phyloP scores from a whole-genome alignment of 2,113 vertebrate genomes.

The Brachypteracias leptosomus region DNA sequence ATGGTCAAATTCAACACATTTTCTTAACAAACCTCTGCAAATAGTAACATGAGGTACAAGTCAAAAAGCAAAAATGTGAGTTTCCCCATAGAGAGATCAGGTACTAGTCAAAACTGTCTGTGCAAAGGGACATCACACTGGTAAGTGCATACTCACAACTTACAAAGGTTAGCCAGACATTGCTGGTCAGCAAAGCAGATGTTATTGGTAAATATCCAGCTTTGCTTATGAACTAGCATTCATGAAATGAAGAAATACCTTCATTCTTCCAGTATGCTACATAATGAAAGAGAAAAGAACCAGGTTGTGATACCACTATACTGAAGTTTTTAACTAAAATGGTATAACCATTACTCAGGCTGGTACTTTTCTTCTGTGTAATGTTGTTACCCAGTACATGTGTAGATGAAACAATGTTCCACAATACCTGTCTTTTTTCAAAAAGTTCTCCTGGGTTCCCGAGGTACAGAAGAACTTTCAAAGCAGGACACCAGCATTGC shows the following conservation, averaged over 20 bases:
- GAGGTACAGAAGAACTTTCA: slow-evolving; percentile 85
- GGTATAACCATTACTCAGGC: not conserved
- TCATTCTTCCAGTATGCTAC: not conserved
- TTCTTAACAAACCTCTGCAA: not conserved
- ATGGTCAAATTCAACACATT: not conserved
- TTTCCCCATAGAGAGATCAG: not conserved
- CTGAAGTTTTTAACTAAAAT: not conserved
- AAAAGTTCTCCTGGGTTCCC: slow-evolving; percentile 80
- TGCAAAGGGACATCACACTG: not conserved
- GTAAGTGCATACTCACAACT: not conserved
- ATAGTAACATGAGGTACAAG: not conserved
- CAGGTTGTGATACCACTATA: not conserved
- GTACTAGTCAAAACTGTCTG: not conserved
- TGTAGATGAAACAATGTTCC: not conserved
- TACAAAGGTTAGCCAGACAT: not conserved
- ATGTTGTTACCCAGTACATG: not conserved
- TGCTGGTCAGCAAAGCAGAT: not conserved
- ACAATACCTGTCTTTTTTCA: slow-evolving; percentile 78
- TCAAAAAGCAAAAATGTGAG: not conserved
- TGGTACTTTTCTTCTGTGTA: not conserved
- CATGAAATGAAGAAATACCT: not conserved
- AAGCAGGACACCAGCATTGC: slow-evolving; percentile 88
- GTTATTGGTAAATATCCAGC: not conserved
- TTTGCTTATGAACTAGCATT: not conserved
- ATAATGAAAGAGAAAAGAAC: not conserved